Percentiles rank a stretch among this genome's conserved stretches.
These are phyloP conservation scores for Chymomyza fuscimana DNA, from an alignment of 2,888 invertebrate genomes.

Conservation along the genomic window DNA sequence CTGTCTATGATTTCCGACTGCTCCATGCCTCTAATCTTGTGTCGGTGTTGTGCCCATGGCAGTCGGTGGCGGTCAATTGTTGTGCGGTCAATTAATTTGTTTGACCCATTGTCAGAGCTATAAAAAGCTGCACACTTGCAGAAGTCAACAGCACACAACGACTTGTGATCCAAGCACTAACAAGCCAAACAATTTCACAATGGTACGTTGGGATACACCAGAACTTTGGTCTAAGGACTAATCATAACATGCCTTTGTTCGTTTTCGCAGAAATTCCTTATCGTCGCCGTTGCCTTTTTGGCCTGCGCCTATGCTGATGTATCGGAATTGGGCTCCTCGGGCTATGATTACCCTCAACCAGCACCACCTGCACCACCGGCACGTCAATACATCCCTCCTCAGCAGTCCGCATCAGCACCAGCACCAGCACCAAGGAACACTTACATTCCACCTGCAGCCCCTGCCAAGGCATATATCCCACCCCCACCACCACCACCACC, in stretches of 20 bases:
- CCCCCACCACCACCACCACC: constrained; percentile 41
- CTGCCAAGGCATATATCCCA: constrained; percentile 20
- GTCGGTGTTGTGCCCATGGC: not conserved
- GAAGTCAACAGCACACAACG: constrained; percentile 61
- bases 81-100: not conserved
- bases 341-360: constrained; percentile 56
- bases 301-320: constrained; percentile 67
- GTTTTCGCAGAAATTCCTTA: constrained; percentile 53
- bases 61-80: constrained; percentile 5
- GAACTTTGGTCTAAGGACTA: constrained; percentile 15
- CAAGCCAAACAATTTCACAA: constrained; percentile 36
- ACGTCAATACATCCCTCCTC: constrained; percentile 2
- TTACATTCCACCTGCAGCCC: constrained; percentile 53
- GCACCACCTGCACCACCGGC: constrained; percentile 48
- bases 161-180: constrained; percentile 54
- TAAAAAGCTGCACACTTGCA: constrained; percentile 54
- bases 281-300: constrained; percentile 64
- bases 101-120: constrained; percentile 37
- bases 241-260: not conserved
- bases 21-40: constrained; percentile 19
- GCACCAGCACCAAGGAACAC: constrained; percentile 55
- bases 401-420: constrained; percentile 29
- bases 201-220: constrained; percentile 37
- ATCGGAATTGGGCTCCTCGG: constrained; percentile 53
- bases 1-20: constrained; percentile 26